Evolutionary conservation across 2,113 vertebrate species (phyloP), one percentile per base, ranked within the genome.

Genomic region (Pseudorhombus dupliciocellatus): DNA sequence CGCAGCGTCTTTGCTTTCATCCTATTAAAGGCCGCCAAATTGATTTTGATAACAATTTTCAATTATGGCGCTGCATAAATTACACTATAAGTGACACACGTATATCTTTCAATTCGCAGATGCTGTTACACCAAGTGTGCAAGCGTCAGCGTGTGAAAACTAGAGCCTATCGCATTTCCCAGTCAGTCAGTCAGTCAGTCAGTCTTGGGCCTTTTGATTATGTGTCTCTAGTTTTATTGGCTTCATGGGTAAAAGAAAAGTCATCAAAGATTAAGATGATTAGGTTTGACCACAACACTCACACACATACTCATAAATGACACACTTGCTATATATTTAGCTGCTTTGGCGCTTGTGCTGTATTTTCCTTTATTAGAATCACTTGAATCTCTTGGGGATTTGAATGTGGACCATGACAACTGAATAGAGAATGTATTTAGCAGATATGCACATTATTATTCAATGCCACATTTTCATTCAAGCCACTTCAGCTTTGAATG

Each of bases 41-140:
- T 90, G 80, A 91, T 92, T 89, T 88, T 86, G 88, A 92, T 92
- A 90, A 91, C 79, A 92, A 82, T 87, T 90, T 93, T 91, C 85
- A 93, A 92, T 93, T 90, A 92, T 84, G 57, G 34, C 68, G 77
- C 79, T 73, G 75, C 77, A 85, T 89, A 90, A 89, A 90, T 93
- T 90, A 78, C 75, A 59, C 81, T 82, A 59, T 77, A 74, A 89
- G 79, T 81, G 75, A 86, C 85, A 87, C 84, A 65, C 65, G 46
- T 84, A 81, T 65, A 87, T 86, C 62, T 86, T 77, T 86, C 69
- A 87, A 77, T 88, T 61, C 37, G 5, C 62, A 73, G 61, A 84
- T 87, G 84, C 37, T 68, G 86, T 88, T 85, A n/a, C 46, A n/a
- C 46, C 40, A 77, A 15, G 59, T 15, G 51, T 37, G 61, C 18